Percentiles rank a stretch among this genome's conserved stretches.
Evolutionary conservation across 1,140 invertebrate species (phyloP).

Genomic region (Cydia pomonella): DNA sequence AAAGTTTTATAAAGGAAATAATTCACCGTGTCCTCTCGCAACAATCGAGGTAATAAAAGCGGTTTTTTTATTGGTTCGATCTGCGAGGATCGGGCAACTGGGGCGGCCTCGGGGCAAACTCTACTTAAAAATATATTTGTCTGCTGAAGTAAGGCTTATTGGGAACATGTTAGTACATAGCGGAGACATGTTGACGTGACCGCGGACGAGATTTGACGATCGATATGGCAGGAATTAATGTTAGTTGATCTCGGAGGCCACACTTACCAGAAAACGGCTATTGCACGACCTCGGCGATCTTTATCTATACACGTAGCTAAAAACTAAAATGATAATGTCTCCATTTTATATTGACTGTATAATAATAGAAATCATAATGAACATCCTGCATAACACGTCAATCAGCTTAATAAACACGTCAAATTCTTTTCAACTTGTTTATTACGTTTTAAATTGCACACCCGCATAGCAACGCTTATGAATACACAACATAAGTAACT

Average conservation of each 20-base stretch:
- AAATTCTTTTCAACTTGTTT: neutral
- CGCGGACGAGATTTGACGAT: conserved; percentile 41
- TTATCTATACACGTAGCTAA: conserved; percentile 41
- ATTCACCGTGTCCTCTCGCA: conserved; percentile 55
- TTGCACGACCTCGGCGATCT: conserved; percentile 48
- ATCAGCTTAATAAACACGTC: conserved; percentile 23
- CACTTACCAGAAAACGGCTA: conserved; percentile 53
- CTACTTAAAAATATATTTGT: conserved; percentile 61
- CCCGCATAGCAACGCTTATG: neutral
- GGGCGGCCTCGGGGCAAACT: conserved; percentile 59
- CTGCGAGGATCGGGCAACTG: conserved; percentile 53
- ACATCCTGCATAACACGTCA: conserved; percentile 26
- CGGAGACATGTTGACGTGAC: conserved; percentile 50
- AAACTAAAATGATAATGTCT: conserved; percentile 19
- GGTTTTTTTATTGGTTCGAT: conserved; percentile 56
- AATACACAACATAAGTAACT: neutral
- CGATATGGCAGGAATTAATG: conserved; percentile 47
- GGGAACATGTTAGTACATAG: conserved; percentile 52
- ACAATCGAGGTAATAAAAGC: conserved; percentile 54
- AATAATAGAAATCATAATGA: conserved; percentile 27
- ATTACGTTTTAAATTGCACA: neutral
- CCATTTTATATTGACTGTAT: conserved; percentile 22
- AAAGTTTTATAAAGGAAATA: conserved; percentile 52
- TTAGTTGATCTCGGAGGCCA: conserved; percentile 51
- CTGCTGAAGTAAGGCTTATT: conserved; percentile 59